Percentiles rank a stretch among this genome's conserved stretches.
Evolutionary conservation across 2,888 invertebrate genomes (phyloP).

Genomic region (Liodrosophila aerea): DNA sequence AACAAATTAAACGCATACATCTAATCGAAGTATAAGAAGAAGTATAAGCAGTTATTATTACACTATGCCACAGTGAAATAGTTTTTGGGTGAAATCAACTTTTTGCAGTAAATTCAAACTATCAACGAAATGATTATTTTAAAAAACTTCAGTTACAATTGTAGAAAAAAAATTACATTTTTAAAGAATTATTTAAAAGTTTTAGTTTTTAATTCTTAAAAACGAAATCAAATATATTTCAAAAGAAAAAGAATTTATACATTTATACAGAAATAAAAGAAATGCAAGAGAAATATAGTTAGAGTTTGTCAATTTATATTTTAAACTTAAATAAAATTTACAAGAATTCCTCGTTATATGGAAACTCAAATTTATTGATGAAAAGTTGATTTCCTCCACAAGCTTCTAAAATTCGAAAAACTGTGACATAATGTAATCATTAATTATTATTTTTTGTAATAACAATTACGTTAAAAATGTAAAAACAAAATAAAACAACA

Average conservation of each 20-base stretch:
- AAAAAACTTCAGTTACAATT: too few species aligned
- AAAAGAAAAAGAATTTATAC: constrained; percentile 8
- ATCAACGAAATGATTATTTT: too few species aligned
- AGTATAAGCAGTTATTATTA: constrained; percentile 1
- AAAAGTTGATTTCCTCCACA: too few species aligned
- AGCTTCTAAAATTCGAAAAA: too few species aligned
- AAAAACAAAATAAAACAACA: constrained; percentile 13
- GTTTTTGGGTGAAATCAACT: constrained; percentile 2
- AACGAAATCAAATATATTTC: too few species aligned
- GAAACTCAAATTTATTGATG: constrained; percentile 5
- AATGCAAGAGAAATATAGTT: constrained; percentile 2
- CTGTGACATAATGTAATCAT: constrained; percentile 45
- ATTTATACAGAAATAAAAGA: constrained; percentile 2
- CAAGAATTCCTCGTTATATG: too few species aligned
- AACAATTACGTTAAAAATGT: constrained; percentile 48
- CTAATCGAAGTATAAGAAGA: too few species aligned
- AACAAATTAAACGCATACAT: constrained; percentile 14
- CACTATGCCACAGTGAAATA: constrained; percentile 1
- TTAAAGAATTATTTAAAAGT: too few species aligned
- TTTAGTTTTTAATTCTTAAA: too few species aligned
- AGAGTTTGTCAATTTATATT: not conserved
- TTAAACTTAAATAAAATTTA: too few species aligned
- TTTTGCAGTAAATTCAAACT: too few species aligned
- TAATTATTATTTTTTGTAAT: constrained; percentile 57
- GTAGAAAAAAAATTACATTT: too few species aligned